Evolutionary conservation across 1,140 invertebrate species (phyloP).

Genomic region (Magallana ariakensis): DNA sequence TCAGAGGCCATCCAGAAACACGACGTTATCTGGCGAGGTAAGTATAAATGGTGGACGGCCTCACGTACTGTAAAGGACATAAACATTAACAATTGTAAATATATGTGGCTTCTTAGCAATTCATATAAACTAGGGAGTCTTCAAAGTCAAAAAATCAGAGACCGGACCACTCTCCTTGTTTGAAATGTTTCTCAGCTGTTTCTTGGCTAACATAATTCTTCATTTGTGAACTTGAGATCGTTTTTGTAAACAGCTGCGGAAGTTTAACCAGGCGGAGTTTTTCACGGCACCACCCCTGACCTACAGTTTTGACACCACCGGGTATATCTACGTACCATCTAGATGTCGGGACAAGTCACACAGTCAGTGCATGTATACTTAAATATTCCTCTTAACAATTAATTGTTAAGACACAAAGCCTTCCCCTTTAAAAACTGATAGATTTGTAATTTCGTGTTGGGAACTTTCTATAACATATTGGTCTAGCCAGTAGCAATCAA

Average conservation of each 20-base stretch:
- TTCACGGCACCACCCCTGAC: constrained; percentile 8
- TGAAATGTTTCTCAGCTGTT: no score
- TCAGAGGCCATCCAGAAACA: constrained; percentile 55
- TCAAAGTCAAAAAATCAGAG: no score
- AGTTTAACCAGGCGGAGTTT: not conserved
- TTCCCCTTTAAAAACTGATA: not conserved
- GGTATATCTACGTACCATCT: constrained; percentile 77
- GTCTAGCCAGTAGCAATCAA: no score
- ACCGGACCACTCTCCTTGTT: no score
- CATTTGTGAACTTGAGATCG: not conserved
- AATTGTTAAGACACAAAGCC: not conserved
- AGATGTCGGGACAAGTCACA: constrained; percentile 17
- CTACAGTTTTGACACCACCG: constrained; percentile 74
- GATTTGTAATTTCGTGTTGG: not conserved
- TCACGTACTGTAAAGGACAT: no score
- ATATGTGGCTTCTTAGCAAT: no score
- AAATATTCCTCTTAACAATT: not conserved
- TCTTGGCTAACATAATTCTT: no score
- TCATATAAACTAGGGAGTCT: no score
- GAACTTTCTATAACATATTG: no score
- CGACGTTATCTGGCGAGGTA: constrained; percentile 57
- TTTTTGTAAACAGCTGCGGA: not conserved
- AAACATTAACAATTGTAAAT: no score
- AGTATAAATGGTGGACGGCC: not conserved
- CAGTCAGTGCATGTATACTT: not conserved